Evolutionary conservation across 23 tunicate species (phyloP).

Genomic region (Phallusia fumigata): DNA sequence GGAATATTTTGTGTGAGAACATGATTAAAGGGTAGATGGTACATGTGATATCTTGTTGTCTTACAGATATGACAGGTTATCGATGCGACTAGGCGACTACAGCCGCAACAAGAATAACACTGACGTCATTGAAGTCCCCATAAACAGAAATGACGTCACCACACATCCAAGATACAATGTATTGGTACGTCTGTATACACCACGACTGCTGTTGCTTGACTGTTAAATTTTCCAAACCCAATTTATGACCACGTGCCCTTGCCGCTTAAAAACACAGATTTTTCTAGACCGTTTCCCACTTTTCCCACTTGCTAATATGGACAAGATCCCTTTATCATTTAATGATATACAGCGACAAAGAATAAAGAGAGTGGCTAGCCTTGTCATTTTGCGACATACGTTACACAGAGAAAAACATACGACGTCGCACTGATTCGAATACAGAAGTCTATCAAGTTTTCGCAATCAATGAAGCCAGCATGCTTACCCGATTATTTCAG

Average conservation of each 20-base stretch:
- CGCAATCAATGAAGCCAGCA: neutral
- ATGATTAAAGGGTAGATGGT: no score
- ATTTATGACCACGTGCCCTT: no score
- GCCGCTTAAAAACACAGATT: no score
- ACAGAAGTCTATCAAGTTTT: neutral
- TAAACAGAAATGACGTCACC: neutral
- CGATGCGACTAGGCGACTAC: neutral
- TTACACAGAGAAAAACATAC: conserved; percentile 13
- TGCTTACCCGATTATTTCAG: conserved; percentile 9
- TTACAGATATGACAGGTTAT: conserved; percentile 7
- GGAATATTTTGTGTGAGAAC: no score
- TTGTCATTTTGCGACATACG: neutral
- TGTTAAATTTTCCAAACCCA: no score
- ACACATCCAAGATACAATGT: conserved; percentile 14
- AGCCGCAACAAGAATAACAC: neutral
- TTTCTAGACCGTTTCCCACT: no score
- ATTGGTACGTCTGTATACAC: conserved; percentile 23
- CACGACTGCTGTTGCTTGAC: no score
- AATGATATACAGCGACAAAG: no score
- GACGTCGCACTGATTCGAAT: conserved; percentile 25
- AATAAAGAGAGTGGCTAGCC: neutral
- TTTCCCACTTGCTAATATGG: no score
- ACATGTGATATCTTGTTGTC: no score
- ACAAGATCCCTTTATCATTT: no score
- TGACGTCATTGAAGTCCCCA: neutral